A percentile compares a stretch with the other conserved stretches of the same genome.
phyloP scores from a whole-genome alignment of 1,140 invertebrate genomes.

The Dendrolimus punctatus region DNA sequence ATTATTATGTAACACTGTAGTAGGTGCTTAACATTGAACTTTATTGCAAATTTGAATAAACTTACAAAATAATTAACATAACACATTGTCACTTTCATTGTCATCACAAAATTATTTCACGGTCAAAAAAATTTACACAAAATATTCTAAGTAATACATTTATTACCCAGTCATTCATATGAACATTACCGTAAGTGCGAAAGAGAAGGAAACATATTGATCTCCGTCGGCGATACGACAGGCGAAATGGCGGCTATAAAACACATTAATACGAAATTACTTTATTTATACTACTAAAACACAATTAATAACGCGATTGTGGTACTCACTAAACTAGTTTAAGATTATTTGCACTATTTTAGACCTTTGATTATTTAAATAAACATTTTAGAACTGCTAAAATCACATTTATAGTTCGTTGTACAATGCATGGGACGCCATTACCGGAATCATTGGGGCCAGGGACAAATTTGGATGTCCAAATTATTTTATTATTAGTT shows the following conservation, averaged over 20 bases:
- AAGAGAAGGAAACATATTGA: conserved; percentile 40
- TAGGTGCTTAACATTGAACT: too few species aligned
- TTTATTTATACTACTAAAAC: conserved; percentile 7
- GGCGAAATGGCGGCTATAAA: conserved; percentile 49
- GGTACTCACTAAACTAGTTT: too few species aligned
- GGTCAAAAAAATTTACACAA: too few species aligned
- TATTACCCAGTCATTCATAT: conserved; percentile 23
- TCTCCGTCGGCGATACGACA: conserved; percentile 25
- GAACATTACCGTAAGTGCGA: conserved; percentile 28
- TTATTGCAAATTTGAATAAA: too few species aligned
- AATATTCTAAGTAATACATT: conserved; percentile 17
- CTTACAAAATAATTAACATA: too few species aligned
- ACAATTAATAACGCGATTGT: conserved; percentile 4
- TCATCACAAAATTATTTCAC: too few species aligned
- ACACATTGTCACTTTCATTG: too few species aligned
- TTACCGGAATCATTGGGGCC: conserved; percentile 45
- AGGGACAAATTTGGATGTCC: conserved; percentile 35
- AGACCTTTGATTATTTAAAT: conserved; percentile 1
- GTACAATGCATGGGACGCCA: conserved; percentile 54
- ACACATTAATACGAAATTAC: conserved; percentile 21
- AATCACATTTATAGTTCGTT: conserved; percentile 46
- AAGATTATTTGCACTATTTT: conserved; percentile 14
- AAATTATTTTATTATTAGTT: conserved; percentile 5
- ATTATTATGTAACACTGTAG: too few species aligned
- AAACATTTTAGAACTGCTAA: conserved; percentile 32